Percentiles rank a stretch among this genome's conserved stretches.
Conservation (phyloP, 2,888 invertebrate species). For the Plagiodera versicolora region DNA sequence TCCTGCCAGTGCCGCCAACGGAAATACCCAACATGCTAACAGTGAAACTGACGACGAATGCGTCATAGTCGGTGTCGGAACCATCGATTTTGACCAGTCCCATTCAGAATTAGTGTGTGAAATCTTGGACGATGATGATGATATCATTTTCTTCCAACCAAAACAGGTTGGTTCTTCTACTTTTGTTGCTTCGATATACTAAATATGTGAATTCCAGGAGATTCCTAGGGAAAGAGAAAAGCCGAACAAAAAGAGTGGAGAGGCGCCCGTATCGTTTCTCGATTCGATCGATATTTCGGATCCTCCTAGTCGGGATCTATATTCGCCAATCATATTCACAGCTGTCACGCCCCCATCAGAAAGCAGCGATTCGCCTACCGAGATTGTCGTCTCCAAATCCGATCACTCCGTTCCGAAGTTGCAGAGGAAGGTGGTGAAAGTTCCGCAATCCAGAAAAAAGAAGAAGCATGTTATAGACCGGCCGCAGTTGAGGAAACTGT, state of each 20-base stretch:
- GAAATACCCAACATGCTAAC: conserved; percentile 5
- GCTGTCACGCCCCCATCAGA: not conserved
- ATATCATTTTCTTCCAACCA: conserved; percentile 14
- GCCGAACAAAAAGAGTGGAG: not conserved
- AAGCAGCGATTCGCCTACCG: not conserved
- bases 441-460: not conserved
- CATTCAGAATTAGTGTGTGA: conserved; percentile 27
- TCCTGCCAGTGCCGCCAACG: not conserved
- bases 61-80: conserved; percentile 17
- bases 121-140: conserved; percentile 30
- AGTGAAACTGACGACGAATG: conserved; percentile 34
- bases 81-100: conserved; percentile 12
- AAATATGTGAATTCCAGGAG: not conserved
- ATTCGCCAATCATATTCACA: not conserved
- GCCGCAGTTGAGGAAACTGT: not conserved
- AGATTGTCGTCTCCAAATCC: not conserved
- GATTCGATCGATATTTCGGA: conserved; percentile 21
- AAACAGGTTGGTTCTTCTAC: conserved; percentile 17
- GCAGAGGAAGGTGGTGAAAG: not conserved
- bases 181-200: not conserved
- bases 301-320: not conserved
- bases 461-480: not conserved
- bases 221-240: not conserved
- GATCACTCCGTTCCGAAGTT: not conserved
- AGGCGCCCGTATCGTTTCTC: conserved; percentile 18